Evolutionary conservation across 2,113 vertebrate species (phyloP), one percentile per base, ranked within the genome.

Genomic region (Harpagus bidentatus): DNA sequence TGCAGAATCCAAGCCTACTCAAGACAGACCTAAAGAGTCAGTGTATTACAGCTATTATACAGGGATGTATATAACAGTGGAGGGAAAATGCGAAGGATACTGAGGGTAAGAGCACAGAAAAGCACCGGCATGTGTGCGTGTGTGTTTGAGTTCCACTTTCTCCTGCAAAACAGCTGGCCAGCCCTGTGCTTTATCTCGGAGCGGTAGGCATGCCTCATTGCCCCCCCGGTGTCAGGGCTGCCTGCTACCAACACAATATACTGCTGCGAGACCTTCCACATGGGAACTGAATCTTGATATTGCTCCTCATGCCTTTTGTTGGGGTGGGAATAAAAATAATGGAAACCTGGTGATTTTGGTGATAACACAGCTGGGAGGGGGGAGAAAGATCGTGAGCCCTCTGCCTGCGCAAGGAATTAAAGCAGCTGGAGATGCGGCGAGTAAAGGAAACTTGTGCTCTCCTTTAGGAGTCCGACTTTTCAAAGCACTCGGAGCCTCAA

Each of bases 221-320:
- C 28, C 61, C 77, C 55, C 47, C 38, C 4, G 1, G 10, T 38
- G 50, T 52, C 36, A 34, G 8, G 3, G 53, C 47, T 23, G n/a
- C 63, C 29, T 40, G 40, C n/a, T n/a, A 23, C 36, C 28, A 2
- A 3, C 1, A 9, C 50, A 10, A 4, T 3, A 9, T 2, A 10
- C 10, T 31, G 21, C 79, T 72, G 38, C 43, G 25, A 59, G 25
- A 29, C 10, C 29, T 81, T 80, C 67, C 25, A 11, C 1, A 0
- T 11, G 12, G 2, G 43, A 22, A 16, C 34, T 63, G 82, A 65
- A 73, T 16, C 87, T 66, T 65, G 53, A 50, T 65, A 6, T 69
- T 82, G 52, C 31, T 79, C 47, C 40, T 83, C 34, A 43, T 5
- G 6, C 25, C 28, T 70, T 85, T 82, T 69, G 38, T 32, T 67